Base-by-base conservation (phyloP, 2,888 invertebrate species). In the Lagria hirta region DNA sequence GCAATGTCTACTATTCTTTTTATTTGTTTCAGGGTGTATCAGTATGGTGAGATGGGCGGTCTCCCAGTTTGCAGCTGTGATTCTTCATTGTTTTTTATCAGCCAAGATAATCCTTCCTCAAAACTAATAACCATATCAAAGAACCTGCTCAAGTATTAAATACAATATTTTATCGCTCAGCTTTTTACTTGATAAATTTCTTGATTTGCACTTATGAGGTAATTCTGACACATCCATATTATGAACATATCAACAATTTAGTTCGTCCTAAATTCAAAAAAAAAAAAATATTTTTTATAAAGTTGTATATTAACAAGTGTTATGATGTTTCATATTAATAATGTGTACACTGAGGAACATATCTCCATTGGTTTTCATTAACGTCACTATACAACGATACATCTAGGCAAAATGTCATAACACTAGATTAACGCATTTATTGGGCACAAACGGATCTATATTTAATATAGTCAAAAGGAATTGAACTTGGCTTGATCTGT, bases 11-110 rank as follows among this genome's bases (percentile, higher is more conserved):
- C n/a, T n/a, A n/a, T n/a, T n/a, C n/a, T n/a, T n/a, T n/a, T 59
- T 61, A 54, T 61, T 63, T 68, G 65, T 71, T 71, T 48, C 69
- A 71, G 71, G 69, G 58, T 69, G 67, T 58, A 63, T 65, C 57
- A 67, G 68, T 61, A 65, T 68, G 56, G 61, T 63, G 53, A 65
- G 64, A 56, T 69, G 69, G 69, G 61, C 66, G 50, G 59, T 64
- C 44, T 66, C 66, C 37, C 70, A 70, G 57, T 61, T 70, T 52
- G 65, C 66, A 52, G 64, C 69, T 57, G 65, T 69, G 60, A 66
- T 69, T 50, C 62, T 70, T 51, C 69, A 71, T 57, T 63, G 68
- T 58, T 58, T 67, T 58, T 64, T 67, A 53, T 63, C 60, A 49
- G 65, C 62, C 55, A 60, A 62, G 54, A 55, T 65, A 54, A 60